A percentile compares a stretch with the other conserved stretches of the same genome.
phyloP scores from a whole-genome alignment of 2,888 invertebrate genomes.

The Leptopilina drosophilae region DNA sequence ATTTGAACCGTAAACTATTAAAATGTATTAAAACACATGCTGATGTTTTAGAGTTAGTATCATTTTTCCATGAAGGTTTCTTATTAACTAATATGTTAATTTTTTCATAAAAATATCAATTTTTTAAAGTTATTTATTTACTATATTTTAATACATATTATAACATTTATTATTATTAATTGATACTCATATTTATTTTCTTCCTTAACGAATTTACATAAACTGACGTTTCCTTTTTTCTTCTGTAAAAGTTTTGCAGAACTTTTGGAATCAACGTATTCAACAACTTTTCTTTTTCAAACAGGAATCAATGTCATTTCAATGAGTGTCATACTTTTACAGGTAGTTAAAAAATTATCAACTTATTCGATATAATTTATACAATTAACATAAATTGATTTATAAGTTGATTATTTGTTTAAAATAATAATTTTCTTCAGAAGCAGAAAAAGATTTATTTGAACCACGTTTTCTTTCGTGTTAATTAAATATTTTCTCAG shows the following conservation, averaged over 20 bases:
- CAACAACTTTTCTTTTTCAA: slow-evolving; percentile 26
- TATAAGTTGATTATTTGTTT: too few species aligned
- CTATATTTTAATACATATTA: too few species aligned
- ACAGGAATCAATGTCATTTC: slow-evolving; percentile 11
- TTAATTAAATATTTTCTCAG: background rate
- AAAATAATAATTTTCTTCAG: too few species aligned
- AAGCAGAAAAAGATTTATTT: too few species aligned
- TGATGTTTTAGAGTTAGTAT: slow-evolving; percentile 10
- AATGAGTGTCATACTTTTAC: slow-evolving; percentile 22
- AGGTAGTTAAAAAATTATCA: slow-evolving; percentile 16
- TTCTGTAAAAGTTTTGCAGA: slow-evolving; percentile 7
- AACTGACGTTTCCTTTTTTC: background rate
- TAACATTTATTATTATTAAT: too few species aligned
- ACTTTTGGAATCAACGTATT: slow-evolving; percentile 29
- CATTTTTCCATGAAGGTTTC: background rate
- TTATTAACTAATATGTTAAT: too few species aligned
- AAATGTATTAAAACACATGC: background rate
- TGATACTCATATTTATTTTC: too few species aligned
- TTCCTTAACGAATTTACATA: background rate
- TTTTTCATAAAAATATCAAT: too few species aligned
- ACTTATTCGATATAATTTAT: too few species aligned
- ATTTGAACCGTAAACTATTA: background rate
- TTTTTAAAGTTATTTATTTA: too few species aligned
- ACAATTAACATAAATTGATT: background rate
- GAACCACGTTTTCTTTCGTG: too few species aligned